Base-by-base conservation (phyloP, 2,113 vertebrate genomes). In the Ochotona curzoniae region DNA sequence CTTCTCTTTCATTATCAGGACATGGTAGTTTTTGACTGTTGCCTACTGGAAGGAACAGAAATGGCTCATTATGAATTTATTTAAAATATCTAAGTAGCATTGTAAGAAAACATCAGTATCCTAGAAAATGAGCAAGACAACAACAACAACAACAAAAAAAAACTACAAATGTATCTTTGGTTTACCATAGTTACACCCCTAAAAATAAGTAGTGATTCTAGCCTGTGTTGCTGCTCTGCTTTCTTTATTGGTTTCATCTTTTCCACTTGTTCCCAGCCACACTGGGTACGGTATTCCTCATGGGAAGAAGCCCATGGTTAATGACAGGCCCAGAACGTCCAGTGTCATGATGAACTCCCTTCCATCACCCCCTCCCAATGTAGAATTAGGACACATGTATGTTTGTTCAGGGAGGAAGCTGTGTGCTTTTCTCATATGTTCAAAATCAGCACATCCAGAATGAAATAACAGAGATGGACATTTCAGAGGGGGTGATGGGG, bases 391-490 rank as follows among this genome's bases (percentile, higher is more conserved):
- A 32, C 44, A 9, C 15, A n/a, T n/a, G 60, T 23, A 35, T 81
- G 26, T 38, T 38, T 8, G 9, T 57, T 23, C 12, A 32, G 51
- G 51, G 64, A 92, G 26, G 61, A 86, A 78, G 44, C 13, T 64
- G 35, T 80, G 32, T 86, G 28, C 89, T 64, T 81, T 35, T 71
- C 67, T 35, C 54, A 30, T 60, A 30, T 92, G 93, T 71, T 94
- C 69, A 70, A 70, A 79, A 76, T 21, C 38, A 44, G 20, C 35
- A 44, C 2, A 1, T 74, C 60, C 73, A 49, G 20, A 63, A 64
- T n/a, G 69, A 87, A 78, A 57, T 49, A 78, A 13, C 17, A 76
- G 67, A 66, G 12, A 57, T 17, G 28, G 38, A 5, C 14, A 57
- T 49, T 47, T 3, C n/a, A 60, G 49, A 91, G 73, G 64, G 61